Base-by-base conservation (phyloP, 30 jellyfish, hydroid and myxozoan species). In the Clytia hemisphaerica region DNA sequence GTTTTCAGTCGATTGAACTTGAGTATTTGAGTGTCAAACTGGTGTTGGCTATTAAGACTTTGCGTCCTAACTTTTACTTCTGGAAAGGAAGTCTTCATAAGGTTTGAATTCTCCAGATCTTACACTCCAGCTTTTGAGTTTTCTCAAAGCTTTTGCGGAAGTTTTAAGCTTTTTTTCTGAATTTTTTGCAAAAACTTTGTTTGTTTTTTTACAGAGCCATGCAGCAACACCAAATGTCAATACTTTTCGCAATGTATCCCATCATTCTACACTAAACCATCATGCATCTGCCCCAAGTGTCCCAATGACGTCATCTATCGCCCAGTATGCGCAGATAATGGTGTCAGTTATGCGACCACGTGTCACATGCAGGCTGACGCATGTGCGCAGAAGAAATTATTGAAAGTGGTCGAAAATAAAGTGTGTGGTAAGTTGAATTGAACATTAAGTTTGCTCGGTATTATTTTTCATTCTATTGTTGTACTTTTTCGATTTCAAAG, bases 321-420 rank as follows among this genome's bases (percentile, higher is more conserved):
- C 6, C 73, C 84, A 48, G 76, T 86, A 0, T 86, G 96, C 59
- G 96, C 75, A 37, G 75, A 77, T 62, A 86, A 86, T 58, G 82
- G 72, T 14, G 25, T 79, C 49, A 64, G 90, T 33, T 86, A 86
- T 66, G 93, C 96, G 0, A 86, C 76, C 57, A 37, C 71, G 85
- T 70, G 70, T 24, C 7, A 65, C 5, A 6, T 1, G 44, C 1
- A 28, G 6, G 70, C 66, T 51, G 24, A 14, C 66, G 0, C 30
- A 14, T 51, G 30, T 51, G 66, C 66, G 10, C 24, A 22, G 10
- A 40, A 40, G n/a, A 40, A 40, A 40, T 7, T 22, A 57, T 57
- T 31, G 0, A 3, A 1, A n/a, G 44, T 57, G n/a, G n/a, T n/a
- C n/a, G n/a, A n/a, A n/a, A n/a, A n/a, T n/a, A n/a, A n/a, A n/a